Evolutionary conservation across 1,140 invertebrate species (phyloP).

Genomic region (Coelopa frigida): DNA sequence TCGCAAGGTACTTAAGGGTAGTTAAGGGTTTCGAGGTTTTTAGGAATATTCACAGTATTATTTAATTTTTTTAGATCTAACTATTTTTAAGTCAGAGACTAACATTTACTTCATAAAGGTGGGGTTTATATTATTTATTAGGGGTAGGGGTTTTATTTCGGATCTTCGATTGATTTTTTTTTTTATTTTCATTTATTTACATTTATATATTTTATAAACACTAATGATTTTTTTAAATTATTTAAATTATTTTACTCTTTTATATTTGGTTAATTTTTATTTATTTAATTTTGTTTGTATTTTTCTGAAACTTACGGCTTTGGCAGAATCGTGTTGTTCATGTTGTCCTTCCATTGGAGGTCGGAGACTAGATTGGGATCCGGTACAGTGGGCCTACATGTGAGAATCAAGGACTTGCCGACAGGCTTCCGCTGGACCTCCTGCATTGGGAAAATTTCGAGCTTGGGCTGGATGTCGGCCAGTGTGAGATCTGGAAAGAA

Average conservation of each 20-base stretch:
- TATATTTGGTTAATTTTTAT: slow-evolving; percentile 9
- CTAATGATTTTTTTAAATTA: not conserved
- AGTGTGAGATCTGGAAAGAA: slow-evolving; percentile 27
- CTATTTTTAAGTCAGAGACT: too few species aligned
- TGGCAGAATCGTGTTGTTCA: slow-evolving; percentile 56
- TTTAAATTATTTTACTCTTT: not conserved
- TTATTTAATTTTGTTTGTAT: slow-evolving; percentile 12
- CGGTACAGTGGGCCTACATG: slow-evolving; percentile 58
- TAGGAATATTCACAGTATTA: too few species aligned
- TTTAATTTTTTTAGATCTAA: too few species aligned
- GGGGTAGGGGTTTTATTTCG: too few species aligned
- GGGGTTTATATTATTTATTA: too few species aligned
- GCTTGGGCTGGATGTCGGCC: slow-evolving; percentile 35
- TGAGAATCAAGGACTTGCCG: slow-evolving; percentile 61
- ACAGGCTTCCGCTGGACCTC: slow-evolving; percentile 59
- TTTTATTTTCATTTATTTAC: slow-evolving; percentile 6
- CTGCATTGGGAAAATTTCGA: slow-evolving; percentile 61
- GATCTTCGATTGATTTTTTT: too few species aligned
- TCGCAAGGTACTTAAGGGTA: too few species aligned
- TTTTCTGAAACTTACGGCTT: slow-evolving; percentile 49
- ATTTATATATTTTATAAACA: not conserved
- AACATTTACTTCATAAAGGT: too few species aligned
- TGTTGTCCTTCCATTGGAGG: slow-evolving; percentile 64
- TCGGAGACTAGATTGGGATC: slow-evolving; percentile 55
- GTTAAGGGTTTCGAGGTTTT: too few species aligned